phyloP scores from a whole-genome alignment of 2,113 vertebrate species.

The Alethe diademata region DNA sequence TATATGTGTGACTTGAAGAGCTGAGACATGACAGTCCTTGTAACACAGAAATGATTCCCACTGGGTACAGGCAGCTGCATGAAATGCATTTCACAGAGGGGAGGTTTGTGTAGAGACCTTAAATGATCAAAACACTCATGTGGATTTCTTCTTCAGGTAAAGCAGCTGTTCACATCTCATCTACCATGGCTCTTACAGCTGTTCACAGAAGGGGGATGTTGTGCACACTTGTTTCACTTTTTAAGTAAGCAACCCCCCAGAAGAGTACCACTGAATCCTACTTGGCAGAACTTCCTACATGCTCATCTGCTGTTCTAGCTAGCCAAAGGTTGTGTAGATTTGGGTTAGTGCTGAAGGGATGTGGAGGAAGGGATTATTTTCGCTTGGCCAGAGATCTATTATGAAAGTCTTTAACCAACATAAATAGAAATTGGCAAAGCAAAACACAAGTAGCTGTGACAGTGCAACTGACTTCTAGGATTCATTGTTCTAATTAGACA shows the following conservation, averaged over 20 bases:
- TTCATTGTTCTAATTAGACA: not conserved
- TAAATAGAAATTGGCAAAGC: not conserved
- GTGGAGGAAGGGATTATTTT: not conserved
- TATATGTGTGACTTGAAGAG: not conserved
- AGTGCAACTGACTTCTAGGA: not conserved
- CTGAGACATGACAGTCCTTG: not conserved
- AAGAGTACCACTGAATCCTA: not conserved
- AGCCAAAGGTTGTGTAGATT: accelerated
- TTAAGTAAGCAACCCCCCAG: not conserved
- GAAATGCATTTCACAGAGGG: not conserved
- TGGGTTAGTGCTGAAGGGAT: accelerated
- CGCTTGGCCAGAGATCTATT: not conserved
- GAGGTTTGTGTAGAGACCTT: accelerated
- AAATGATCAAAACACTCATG: not conserved
- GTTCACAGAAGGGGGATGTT: not conserved
- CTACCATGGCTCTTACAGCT: not conserved
- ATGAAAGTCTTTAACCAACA: not conserved
- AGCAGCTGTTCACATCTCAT: not conserved
- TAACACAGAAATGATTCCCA: not conserved
- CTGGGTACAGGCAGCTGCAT: not conserved
- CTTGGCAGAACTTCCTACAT: not conserved
- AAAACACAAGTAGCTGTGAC: not conserved
- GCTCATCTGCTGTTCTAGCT: not conserved
- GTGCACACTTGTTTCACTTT: not conserved
- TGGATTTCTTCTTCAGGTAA: not conserved